phyloP scores from a whole-genome alignment of 1,140 invertebrate species.

The Limonius californicus region DNA sequence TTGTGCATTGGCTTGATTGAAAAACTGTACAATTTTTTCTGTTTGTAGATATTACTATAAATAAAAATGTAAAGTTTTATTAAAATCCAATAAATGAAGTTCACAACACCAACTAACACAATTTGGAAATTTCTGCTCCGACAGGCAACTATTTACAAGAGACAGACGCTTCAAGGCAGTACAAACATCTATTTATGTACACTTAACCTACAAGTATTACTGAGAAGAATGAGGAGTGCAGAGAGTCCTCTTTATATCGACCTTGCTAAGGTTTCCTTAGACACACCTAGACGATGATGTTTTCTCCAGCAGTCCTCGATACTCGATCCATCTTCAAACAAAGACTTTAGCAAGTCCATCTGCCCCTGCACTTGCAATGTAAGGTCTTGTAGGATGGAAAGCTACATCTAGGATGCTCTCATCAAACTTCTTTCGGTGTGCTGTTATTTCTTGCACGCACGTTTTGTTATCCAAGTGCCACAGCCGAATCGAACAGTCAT shows the following conservation, averaged over 20 bases:
- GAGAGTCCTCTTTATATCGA: constrained; percentile 1
- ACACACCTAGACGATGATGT: background rate
- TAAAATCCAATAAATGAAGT: too few relatives aligned
- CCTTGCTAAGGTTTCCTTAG: background rate
- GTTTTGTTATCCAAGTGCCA: constrained; percentile 99
- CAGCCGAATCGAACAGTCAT: constrained; percentile 97
- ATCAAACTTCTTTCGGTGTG: constrained; percentile 99
- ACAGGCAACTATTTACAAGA: too few relatives aligned
- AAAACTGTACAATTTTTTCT: too few relatives aligned
- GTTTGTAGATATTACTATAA: too few relatives aligned
- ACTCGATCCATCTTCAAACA: constrained; percentile 49
- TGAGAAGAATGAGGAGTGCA: background rate
- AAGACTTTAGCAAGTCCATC: constrained; percentile 98
- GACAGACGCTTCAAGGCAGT: too few relatives aligned
- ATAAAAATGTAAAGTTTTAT: too few relatives aligned
- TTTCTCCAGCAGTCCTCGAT: background rate
- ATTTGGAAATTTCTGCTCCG: too few relatives aligned
- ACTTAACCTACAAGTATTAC: constrained; percentile 12
- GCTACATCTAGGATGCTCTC: constrained; percentile 98
- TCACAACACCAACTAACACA: too few relatives aligned
- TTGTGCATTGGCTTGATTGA: too few relatives aligned
- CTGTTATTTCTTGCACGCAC: constrained; percentile 98
- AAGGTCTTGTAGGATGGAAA: constrained; percentile 97
- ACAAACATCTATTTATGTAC: constrained; percentile 1
- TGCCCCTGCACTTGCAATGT: constrained; percentile 97